These are phyloP conservation scores for Troglohyphantes excavatus DNA, from an alignment of 2,888 invertebrate genomes.

Conservation along the genomic window DNA sequence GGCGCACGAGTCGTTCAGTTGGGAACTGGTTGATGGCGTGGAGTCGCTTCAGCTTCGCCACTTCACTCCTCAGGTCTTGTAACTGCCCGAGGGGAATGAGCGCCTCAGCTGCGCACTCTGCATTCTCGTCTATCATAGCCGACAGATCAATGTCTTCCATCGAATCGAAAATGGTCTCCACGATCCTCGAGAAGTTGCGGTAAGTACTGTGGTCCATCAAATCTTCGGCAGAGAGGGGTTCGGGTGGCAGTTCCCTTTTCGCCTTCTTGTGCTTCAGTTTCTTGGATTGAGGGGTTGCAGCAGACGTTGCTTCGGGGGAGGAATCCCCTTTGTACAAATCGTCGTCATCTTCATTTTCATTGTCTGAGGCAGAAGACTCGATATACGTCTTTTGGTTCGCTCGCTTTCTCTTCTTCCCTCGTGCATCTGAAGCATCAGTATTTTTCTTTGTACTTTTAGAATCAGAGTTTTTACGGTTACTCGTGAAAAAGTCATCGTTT, in stretches of 20 bases:
- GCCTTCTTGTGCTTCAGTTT: slow-evolving; percentile 82
- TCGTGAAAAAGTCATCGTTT: slow-evolving; percentile 33
- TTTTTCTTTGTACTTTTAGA: slow-evolving; percentile 1
- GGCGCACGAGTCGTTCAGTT: slow-evolving; percentile 92
- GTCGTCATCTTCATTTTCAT: slow-evolving; percentile 71
- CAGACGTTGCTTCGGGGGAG: slow-evolving; percentile 37
- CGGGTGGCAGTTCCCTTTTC: slow-evolving; percentile 87
- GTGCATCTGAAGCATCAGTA: slow-evolving; percentile 78
- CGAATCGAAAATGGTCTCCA: slow-evolving; percentile 95
- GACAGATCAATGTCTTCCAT: slow-evolving; percentile 93
- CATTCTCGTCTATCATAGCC: slow-evolving; percentile 88
- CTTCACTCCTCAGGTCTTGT: slow-evolving; percentile 94
- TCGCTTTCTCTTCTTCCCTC: slow-evolving; percentile 80
- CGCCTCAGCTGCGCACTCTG: slow-evolving; percentile 89
- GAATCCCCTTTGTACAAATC: slow-evolving; percentile 53
- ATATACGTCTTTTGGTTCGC: slow-evolving; percentile 47
- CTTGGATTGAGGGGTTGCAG: slow-evolving; percentile 55
- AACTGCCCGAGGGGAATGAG: slow-evolving; percentile 93
- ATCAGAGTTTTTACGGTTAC: slow-evolving; percentile 64
- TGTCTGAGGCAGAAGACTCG: slow-evolving; percentile 75
- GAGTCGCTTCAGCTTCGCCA: slow-evolving; percentile 96
- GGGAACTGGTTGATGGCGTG: slow-evolving; percentile 97
- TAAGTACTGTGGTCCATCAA: slow-evolving; percentile 98
- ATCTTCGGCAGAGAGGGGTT: slow-evolving; percentile 93
- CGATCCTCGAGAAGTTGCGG: slow-evolving; percentile 93